Conservation (phyloP, 1,140 invertebrate genomes). For the Papilio polyxenes region DNA sequence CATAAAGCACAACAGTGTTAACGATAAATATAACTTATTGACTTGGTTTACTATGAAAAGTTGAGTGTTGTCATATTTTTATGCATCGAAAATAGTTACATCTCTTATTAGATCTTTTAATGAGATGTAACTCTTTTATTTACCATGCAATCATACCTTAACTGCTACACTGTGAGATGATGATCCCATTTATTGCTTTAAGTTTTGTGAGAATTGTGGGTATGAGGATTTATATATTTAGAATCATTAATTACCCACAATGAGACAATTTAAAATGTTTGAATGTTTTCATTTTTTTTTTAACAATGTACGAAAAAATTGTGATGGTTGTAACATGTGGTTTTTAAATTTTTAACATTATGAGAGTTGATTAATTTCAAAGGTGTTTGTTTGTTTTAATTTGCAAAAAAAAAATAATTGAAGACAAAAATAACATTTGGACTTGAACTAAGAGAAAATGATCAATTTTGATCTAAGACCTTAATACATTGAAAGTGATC, state of each 20-base stretch:
- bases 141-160: not conserved
- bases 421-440: not conserved
- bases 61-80: not conserved
- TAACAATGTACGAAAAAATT: not conserved
- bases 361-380: not conserved
- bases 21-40: not conserved
- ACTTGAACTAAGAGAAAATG: not conserved
- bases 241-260: not conserved
- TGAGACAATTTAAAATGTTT: not conserved
- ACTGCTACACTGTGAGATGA: not conserved
- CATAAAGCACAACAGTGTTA: not conserved
- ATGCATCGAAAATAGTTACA: not conserved
- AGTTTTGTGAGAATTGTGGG: not conserved
- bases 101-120: not conserved
- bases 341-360: not conserved
- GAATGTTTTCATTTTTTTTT: not conserved
- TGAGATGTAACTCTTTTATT: too few relatives aligned
- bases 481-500: conserved; percentile 7
- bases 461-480: not conserved
- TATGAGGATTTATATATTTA: not conserved
- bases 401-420: not conserved
- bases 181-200: not conserved
- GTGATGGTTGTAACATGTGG: too few relatives aligned
- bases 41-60: not conserved
- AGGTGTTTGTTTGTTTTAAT: not conserved